Evolutionary conservation across 2,113 vertebrate genomes (phyloP).

Genomic region (Engraulis encrasicolus): DNA sequence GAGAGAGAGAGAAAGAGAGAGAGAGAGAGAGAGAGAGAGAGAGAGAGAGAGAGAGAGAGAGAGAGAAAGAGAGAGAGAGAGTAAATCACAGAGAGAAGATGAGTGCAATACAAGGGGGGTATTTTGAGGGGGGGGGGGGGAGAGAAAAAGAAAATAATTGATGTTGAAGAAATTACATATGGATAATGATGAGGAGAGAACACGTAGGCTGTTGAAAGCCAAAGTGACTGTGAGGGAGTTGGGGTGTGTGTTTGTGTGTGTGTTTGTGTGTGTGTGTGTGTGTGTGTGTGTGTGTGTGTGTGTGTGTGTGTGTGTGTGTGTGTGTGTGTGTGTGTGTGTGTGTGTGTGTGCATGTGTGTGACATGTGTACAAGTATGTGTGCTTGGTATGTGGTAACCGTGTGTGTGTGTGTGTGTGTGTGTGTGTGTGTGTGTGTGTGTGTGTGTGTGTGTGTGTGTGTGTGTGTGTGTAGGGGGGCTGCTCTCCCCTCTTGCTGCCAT

Average conservation of each 20-base stretch:
- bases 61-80: too few species aligned
- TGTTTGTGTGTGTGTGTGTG: background rate
- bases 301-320: background rate
- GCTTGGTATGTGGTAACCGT: too few species aligned
- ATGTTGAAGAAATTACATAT: background rate
- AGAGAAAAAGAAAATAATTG: background rate
- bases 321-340: too few species aligned
- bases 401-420: background rate
- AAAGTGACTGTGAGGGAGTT: background rate
- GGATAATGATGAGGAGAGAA: background rate
- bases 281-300: conserved; percentile 6
- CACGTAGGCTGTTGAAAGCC: background rate
- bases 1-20: too few species aligned
- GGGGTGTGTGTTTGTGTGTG: background rate
- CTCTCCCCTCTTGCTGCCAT: conserved; percentile 14
- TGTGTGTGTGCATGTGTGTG: conserved; percentile 23
- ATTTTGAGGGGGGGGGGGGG: background rate
- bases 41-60: too few species aligned
- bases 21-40: background rate
- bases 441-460: conserved; percentile 10
- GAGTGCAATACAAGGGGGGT: background rate
- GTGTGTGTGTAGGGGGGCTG: conserved; percentile 1
- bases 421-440: background rate
- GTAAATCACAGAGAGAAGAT: background rate
- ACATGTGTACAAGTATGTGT: too few species aligned